These are phyloP conservation scores for Sebastes fasciatus DNA, from an alignment of 2,113 vertebrate genomes.

Conservation along the genomic window DNA sequence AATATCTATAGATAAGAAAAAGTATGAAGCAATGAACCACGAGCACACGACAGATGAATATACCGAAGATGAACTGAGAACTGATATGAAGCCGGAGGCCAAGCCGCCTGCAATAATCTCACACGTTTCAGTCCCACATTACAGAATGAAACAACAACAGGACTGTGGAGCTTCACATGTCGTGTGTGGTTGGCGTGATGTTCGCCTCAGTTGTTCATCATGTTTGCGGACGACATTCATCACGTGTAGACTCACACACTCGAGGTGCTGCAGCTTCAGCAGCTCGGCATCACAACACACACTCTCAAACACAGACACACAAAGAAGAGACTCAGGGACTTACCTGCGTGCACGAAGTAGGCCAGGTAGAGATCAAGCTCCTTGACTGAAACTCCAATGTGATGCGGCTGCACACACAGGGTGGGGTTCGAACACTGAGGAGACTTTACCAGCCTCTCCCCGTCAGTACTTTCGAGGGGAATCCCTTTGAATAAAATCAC, in stretches of 20 bases:
- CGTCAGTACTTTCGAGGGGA: conserved; percentile 99
- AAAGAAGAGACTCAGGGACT: conserved; percentile 67
- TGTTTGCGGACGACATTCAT: no score
- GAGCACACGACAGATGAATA: background rate
- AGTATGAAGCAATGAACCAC: background rate
- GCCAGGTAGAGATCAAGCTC: conserved; percentile 99
- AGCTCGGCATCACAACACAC: background rate
- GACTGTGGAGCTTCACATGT: background rate
- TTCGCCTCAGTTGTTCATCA: background rate
- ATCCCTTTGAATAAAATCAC: conserved; percentile 99
- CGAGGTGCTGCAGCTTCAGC: conserved; percentile 1
- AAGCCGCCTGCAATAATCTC: background rate
- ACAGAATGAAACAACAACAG: background rate
- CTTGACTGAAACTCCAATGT: conserved; percentile 99
- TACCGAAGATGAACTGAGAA: background rate
- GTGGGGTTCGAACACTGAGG: conserved; percentile 98
- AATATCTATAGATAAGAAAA: background rate
- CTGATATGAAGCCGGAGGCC: background rate
- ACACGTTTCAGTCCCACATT: background rate
- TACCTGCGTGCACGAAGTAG: conserved; percentile 98
- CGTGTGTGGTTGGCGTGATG: background rate
- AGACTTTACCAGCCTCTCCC: conserved; percentile 98
- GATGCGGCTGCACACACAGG: conserved; percentile 98
- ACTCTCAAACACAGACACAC: background rate
- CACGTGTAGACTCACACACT: background rate